Evolutionary conservation across 2,113 vertebrate species (phyloP).

Genomic region (Microcebus griseorufus): DNA sequence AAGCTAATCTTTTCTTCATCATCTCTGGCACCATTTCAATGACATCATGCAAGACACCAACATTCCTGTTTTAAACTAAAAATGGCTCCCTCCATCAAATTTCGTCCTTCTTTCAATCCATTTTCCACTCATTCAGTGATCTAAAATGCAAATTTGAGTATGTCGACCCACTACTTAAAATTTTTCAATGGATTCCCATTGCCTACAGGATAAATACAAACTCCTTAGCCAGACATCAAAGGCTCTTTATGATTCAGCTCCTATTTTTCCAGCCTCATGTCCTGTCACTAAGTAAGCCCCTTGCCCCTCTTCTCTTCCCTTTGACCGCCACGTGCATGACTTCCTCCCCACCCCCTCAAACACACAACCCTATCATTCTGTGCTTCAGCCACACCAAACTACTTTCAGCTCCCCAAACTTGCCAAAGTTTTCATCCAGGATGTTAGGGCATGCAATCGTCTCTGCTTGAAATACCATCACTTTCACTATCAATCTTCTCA

Average conservation of each 20-base stretch:
- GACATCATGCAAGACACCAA: background rate
- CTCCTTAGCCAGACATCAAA: background rate
- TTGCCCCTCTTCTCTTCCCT: background rate
- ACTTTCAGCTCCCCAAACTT: background rate
- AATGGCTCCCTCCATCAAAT: background rate
- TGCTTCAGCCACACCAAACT: background rate
- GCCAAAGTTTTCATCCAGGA: background rate
- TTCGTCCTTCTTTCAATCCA: background rate
- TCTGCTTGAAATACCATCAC: background rate
- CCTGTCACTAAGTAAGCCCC: background rate
- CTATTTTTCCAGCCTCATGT: background rate
- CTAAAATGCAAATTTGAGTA: slow-evolving; percentile 32
- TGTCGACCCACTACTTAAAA: background rate
- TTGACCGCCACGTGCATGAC: background rate
- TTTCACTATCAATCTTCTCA: background rate
- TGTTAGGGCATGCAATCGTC: background rate
- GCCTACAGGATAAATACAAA: background rate
- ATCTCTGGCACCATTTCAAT: background rate
- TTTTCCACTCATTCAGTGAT: background rate
- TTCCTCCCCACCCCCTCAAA: background rate
- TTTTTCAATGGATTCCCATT: background rate
- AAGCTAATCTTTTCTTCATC: background rate
- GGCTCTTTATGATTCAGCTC: background rate
- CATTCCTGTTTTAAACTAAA: background rate
- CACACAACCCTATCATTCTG: background rate